Evolutionary conservation across 1,140 invertebrate species (phyloP), one percentile per base, ranked within the genome.

Genomic region (Drosophila azteca): DNA sequence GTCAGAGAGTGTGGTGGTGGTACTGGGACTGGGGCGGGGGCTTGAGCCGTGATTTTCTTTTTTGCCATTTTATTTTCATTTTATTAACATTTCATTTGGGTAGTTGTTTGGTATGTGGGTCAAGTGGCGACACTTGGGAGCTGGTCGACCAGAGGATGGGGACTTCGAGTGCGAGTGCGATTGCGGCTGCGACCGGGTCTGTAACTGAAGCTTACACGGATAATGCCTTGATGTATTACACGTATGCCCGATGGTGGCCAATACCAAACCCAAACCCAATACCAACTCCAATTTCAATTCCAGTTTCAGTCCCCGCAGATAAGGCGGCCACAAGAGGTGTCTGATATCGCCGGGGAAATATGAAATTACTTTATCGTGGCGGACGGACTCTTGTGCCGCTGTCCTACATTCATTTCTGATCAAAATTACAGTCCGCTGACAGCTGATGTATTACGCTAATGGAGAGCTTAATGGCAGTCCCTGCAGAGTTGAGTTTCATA

Each of bases 1-100:
- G 81, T 78, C 58, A 24, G 70, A 26, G 41, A 39, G 39, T 39
- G 35, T 39, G 35, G 43, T 26, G 24, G 17, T 20, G 17, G 17
- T 0, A 20, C 17, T 51, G 41, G 7, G 8, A 3, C 8, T 13
- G 35, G 1, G 4, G 35, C 35, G 13, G 35, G 9, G 35, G 35
- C 11, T 39, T 3, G 35, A 72, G 71, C 62, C 58, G 78, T 45
- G 70, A 79, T 88, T 88, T 87, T 87, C 83, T 88, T 88, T 72
- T 72, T 87, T 78, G 78, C 81, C 82, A 70, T 73, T 81, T 87
- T 73, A 50, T 62, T 79, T 77, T 50, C 70, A 70, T 69, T 79
- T 67, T 67, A 64, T 71, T 81, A 64, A 69, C 73, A 77, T 85
- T 85, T 87, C 61, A 61, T 85, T 87, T 88, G 66, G 70, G 74